Evolutionary conservation across 2,888 invertebrate genomes (phyloP).

Genomic region (Drosophila niveifrons): DNA sequence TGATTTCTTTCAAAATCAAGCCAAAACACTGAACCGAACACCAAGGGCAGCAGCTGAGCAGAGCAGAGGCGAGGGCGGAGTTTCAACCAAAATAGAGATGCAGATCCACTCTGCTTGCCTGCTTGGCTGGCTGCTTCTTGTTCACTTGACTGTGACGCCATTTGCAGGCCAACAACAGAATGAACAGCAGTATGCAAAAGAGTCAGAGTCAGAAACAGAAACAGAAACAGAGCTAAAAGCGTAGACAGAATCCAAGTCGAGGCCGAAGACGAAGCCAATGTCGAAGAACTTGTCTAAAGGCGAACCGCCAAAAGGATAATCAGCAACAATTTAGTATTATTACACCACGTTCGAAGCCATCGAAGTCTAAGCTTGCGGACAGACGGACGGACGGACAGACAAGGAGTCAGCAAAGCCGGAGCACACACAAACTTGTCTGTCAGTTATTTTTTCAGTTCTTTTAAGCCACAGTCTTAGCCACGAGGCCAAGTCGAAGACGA

Average conservation of each 20-base stretch:
- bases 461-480: conserved; percentile 42
- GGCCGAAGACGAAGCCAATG: conserved; percentile 31
- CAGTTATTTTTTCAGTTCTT: conserved; percentile 46
- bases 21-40: conserved; percentile 17
- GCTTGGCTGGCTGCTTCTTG: conserved; percentile 53
- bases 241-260: conserved; percentile 37
- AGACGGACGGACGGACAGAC: background rate
- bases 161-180: conserved; percentile 69
- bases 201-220: conserved; percentile 38
- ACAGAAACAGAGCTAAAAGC: conserved; percentile 23
- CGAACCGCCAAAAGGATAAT: conserved; percentile 85
- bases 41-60: background rate
- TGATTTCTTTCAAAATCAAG: conserved; percentile 83
- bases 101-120: conserved; percentile 58
- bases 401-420: conserved; percentile 20
- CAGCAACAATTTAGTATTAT: conserved; percentile 85
- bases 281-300: conserved; percentile 75
- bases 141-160: conserved; percentile 82
- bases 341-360: conserved; percentile 83
- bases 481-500: conserved; percentile 7
- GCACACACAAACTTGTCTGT: conserved; percentile 78
- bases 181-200: conserved; percentile 68
- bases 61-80: conserved; percentile 14
- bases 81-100: conserved; percentile 70
- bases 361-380: conserved; percentile 51